These are phyloP conservation scores for Zeuzera pyrina DNA, from an alignment of 2,888 invertebrate genomes.

Conservation along the genomic window DNA sequence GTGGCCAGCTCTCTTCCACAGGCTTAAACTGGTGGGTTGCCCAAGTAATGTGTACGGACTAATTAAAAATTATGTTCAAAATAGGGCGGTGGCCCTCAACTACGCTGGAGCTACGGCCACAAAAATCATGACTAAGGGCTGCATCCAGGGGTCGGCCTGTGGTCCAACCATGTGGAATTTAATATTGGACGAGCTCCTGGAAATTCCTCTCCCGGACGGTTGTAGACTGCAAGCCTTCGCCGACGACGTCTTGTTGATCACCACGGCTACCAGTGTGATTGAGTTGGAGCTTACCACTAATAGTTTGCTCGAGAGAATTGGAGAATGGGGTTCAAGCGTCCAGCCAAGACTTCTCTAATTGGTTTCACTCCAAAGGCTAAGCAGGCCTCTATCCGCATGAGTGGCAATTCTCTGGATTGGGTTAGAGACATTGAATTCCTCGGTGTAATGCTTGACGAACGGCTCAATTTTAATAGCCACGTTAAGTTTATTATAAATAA, in stretches of 20 bases:
- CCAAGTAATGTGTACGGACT: background rate
- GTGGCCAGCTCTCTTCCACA: background rate
- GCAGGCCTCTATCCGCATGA: background rate
- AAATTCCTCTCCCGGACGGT: too few species aligned
- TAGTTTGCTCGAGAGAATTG: background rate
- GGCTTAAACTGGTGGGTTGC: background rate
- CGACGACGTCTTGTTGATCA: background rate
- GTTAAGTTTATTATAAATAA: background rate
- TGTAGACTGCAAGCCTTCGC: background rate
- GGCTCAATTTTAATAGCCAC: background rate
- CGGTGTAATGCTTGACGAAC: background rate
- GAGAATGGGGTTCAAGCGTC: background rate
- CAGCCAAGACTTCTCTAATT: background rate
- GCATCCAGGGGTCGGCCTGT: too few species aligned
- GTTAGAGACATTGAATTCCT: background rate
- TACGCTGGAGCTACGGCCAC: background rate
- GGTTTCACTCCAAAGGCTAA: background rate
- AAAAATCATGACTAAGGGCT: too few species aligned
- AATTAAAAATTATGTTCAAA: background rate
- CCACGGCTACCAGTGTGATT: background rate
- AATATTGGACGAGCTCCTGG: background rate
- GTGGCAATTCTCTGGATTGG: background rate
- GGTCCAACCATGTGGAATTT: conserved; percentile 3
- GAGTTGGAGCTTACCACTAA: background rate
- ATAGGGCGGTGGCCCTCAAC: background rate